Evolutionary conservation across 2,113 vertebrate genomes (phyloP), one percentile per base, ranked within the genome.

Genomic region (Octodon degus): DNA sequence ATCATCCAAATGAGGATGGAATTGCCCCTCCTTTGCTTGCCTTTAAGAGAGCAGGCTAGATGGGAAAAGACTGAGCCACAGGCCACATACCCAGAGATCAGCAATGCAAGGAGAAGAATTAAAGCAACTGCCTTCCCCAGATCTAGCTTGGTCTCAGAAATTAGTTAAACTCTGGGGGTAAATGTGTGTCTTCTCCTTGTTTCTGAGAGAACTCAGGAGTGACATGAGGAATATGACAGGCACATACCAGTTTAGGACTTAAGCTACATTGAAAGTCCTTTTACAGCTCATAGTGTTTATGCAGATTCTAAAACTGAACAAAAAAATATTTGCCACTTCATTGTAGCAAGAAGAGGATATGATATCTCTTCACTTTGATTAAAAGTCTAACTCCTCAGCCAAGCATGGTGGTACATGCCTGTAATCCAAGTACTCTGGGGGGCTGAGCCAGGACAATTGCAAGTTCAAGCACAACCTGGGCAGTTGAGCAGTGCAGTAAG

Each of bases 221-320:
- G 83, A 65, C 3, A 5, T 7, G 37, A 58, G 79, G 32, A 90
- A 43, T 60, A 79, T 40, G 24, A 79, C 60, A 94, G 80, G 40
- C 37, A 63, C 63, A 93, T 72, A 63, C 55, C 16, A 92, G 94
- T 60, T 88, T 91, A 27, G 25, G 62, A 37, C 72, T 95, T 79
- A 86, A 95, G 93, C 40, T 94, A 47, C 68, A 40, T 97, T 96
- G 50, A 62, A 93, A 82, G 68, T 90, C 72, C 40, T 91, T 94
- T 93, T 79, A 90, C 34, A 93, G 37, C n/a, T 82, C 34, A 88
- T 12, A 40, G n/a, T 72, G 32, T 74, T 74, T 81, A 93, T 87
- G 17, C 50, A 90, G 70, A 88, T 87, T 93, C 86, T 96, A 88
- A 94, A 90, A 88, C 9, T 19, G 22, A 94, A 11, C 55, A 86